Evolutionary conservation across 64 coral and sea anemone genomes (phyloP).

Genomic region (Stichodactyla mertensii): DNA sequence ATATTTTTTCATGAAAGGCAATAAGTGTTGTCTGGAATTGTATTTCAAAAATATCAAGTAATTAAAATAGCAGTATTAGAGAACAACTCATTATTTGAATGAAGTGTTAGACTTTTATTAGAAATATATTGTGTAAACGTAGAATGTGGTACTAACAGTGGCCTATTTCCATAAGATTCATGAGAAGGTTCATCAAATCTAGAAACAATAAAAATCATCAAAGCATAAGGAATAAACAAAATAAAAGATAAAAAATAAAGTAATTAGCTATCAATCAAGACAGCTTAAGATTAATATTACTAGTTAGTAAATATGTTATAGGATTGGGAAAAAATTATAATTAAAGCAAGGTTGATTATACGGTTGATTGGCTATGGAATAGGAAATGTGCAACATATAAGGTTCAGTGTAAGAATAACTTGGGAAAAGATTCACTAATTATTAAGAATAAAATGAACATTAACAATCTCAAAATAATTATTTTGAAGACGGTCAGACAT

Average conservation of each 20-base stretch:
- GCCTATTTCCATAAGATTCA: conserved; percentile 67
- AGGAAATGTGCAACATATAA: too few relatives aligned
- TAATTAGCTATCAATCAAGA: background rate
- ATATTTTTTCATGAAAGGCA: too few relatives aligned
- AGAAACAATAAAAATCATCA: conserved; percentile 44
- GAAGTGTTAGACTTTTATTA: background rate
- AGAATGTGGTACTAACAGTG: conserved; percentile 79
- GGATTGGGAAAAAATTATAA: background rate
- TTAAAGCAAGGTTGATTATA: background rate
- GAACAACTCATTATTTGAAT: background rate
- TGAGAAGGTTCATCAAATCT: conserved; percentile 51
- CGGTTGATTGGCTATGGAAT: too few relatives aligned
- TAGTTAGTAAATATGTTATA: background rate
- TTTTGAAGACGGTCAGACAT: too few relatives aligned
- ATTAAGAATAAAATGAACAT: too few relatives aligned
- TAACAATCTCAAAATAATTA: too few relatives aligned
- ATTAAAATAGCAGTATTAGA: too few relatives aligned
- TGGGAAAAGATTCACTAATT: too few relatives aligned
- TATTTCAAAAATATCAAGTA: too few relatives aligned
- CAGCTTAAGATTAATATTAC: background rate
- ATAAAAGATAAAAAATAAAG: background rate
- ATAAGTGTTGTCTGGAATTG: too few relatives aligned
- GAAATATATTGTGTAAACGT: conserved; percentile 30
- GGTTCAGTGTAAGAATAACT: too few relatives aligned
- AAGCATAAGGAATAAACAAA: conserved; percentile 5